Percentiles rank a stretch among this genome's conserved stretches.
phyloP scores from a whole-genome alignment of 2,888 invertebrate genomes.

The Esperia sulphurella region DNA sequence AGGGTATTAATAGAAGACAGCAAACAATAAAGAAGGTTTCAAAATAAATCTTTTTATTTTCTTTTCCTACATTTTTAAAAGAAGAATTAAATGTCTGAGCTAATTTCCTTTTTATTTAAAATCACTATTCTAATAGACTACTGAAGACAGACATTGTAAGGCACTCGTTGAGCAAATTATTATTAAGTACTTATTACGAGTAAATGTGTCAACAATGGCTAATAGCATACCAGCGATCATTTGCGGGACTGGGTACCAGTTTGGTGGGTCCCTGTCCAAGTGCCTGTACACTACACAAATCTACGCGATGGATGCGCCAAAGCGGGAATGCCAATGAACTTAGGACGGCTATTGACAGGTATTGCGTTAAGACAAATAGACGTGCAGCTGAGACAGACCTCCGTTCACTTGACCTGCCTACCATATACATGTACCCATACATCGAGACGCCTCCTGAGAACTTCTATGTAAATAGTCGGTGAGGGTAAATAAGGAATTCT shows the following conservation, averaged over 20 bases:
- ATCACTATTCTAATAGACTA: neutral
- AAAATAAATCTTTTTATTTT: neutral
- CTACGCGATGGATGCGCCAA: constrained; percentile 72
- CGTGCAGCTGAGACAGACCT: constrained; percentile 69
- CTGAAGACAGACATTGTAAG: constrained; percentile 32
- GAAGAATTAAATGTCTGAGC: too few relatives aligned
- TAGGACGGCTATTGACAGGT: constrained; percentile 75
- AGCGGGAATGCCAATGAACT: constrained; percentile 76
- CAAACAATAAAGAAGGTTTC: neutral
- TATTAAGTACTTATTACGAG: constrained; percentile 54
- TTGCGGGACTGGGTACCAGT: constrained; percentile 62
- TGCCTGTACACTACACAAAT: constrained; percentile 64
- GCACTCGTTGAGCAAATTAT: constrained; percentile 53
- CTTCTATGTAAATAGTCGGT: constrained; percentile 68
- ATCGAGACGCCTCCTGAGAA: constrained; percentile 65
- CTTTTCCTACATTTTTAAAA: too few relatives aligned
- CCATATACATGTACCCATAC: constrained; percentile 41
- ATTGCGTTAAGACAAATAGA: constrained; percentile 78
- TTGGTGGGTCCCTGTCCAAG: constrained; percentile 32
- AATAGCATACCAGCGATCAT: constrained; percentile 68
- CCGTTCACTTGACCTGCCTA: constrained; percentile 68
- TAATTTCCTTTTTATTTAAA: neutral
- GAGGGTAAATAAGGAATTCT: constrained; percentile 69
- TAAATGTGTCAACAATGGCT: constrained; percentile 66
- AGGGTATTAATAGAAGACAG: neutral